Evolutionary conservation across 2,888 invertebrate species (phyloP).

Genomic region (Chesias legatella): DNA sequence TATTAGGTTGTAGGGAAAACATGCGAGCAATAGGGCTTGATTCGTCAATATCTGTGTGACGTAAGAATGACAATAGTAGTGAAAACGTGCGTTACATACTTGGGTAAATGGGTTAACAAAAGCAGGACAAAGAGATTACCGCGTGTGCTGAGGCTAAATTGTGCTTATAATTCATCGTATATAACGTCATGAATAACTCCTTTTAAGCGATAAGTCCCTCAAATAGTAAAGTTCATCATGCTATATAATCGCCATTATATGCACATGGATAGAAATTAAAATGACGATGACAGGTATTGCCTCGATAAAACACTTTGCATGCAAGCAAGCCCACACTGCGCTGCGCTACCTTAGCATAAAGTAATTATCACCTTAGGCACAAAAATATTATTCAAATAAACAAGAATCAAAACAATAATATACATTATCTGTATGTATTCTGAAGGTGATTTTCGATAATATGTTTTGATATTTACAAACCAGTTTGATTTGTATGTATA

Average conservation of each 20-base stretch:
- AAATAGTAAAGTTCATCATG: too few species aligned
- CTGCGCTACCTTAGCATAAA: constrained; percentile 13
- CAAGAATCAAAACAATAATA: constrained; percentile 23
- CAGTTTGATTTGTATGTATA: constrained; percentile 14
- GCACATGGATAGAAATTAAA: too few species aligned
- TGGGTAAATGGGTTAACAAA: too few species aligned
- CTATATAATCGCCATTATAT: too few species aligned
- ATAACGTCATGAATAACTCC: too few species aligned
- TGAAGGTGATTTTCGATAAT: constrained; percentile 2
- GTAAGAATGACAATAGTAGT: too few species aligned
- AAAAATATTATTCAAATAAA: constrained; percentile 34
- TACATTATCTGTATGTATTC: constrained; percentile 14
- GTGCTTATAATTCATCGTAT: too few species aligned
- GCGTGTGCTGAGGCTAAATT: too few species aligned
- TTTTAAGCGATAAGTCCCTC: too few species aligned
- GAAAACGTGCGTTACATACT: too few species aligned
- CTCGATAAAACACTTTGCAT: constrained; percentile 57
- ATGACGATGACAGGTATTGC: constrained; percentile 45
- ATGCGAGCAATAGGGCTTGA: neutral
- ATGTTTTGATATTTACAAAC: constrained; percentile 22
- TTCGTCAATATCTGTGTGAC: neutral
- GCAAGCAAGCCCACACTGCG: constrained; percentile 51
- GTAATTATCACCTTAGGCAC: constrained; percentile 44
- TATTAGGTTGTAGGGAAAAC: neutral
- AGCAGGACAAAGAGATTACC: too few species aligned